Evolutionary conservation across 92 coral and sea anemone genomes (phyloP).

Genomic region (Zoanthus sansibaricus): DNA sequence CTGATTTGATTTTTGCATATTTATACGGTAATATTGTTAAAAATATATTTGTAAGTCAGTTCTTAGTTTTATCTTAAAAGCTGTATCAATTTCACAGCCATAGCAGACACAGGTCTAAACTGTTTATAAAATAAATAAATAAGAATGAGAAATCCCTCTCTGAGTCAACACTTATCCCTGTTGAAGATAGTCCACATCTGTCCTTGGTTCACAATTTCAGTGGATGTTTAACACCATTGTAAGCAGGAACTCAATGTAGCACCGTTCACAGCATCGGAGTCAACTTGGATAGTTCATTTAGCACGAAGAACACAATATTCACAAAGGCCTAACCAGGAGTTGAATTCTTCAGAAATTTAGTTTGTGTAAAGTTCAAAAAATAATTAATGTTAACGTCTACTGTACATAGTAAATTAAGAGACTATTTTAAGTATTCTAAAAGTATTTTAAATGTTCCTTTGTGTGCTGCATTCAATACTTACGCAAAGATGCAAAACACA

Average conservation of each 20-base stretch:
- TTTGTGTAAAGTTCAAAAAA: not conserved
- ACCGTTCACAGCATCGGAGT: not conserved
- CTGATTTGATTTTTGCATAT: too few species aligned
- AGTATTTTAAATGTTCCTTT: too few species aligned
- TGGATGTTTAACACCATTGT: not conserved
- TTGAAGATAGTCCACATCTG: not conserved
- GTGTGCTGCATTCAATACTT: not conserved
- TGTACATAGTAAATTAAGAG: too few species aligned
- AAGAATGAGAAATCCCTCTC: not conserved
- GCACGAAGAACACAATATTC: not conserved
- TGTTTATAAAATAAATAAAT: not conserved
- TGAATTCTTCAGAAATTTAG: constrained; percentile 2
- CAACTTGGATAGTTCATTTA: not conserved
- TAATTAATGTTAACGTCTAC: not conserved
- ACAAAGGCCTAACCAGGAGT: not conserved
- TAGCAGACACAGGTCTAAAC: not conserved
- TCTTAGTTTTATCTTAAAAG: too few species aligned
- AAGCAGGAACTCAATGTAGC: not conserved
- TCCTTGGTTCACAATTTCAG: not conserved
- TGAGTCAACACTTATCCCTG: constrained; percentile 6
- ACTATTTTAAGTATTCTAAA: too few species aligned
- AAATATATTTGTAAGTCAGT: too few species aligned
- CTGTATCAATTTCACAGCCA: not conserved
- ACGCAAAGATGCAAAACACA: not conserved
- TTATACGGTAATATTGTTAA: too few species aligned